Conservation (phyloP, 92 coral and sea anemone genomes). For the Parazoanthus swiftii region DNA sequence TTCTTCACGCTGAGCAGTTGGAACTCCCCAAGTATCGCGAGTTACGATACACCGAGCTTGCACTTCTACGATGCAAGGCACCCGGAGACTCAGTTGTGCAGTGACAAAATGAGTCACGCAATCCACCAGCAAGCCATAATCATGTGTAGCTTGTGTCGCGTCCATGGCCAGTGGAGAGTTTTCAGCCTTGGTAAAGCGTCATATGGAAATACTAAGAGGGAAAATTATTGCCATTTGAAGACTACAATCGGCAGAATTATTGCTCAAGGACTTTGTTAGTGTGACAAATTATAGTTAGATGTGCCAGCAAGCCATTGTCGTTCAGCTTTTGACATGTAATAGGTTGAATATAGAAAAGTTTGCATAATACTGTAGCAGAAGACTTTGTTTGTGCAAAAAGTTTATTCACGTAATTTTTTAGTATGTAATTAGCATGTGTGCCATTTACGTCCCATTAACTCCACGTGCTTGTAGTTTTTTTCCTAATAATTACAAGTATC, state of each 20-base stretch:
- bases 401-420: too few species aligned
- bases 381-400: too few species aligned
- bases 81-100: conserved; percentile 48
- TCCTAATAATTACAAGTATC: too few species aligned
- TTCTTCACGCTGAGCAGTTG: conserved; percentile 36
- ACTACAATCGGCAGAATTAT: conserved; percentile 26
- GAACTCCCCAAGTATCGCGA: conserved; percentile 36
- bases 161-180: conserved; percentile 51
- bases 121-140: conserved; percentile 41
- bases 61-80: conserved; percentile 50
- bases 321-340: background rate
- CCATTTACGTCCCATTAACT: too few species aligned
- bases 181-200: conserved; percentile 47
- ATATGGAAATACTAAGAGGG: conserved; percentile 38
- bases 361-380: too few species aligned
- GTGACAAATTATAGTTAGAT: background rate
- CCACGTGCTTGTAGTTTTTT: too few species aligned
- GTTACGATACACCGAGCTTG: conserved; percentile 27
- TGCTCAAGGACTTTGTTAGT: conserved; percentile 33
- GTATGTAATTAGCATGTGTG: too few species aligned
- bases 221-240: conserved; percentile 7
- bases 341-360: too few species aligned
- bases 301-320: background rate
- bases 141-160: conserved; percentile 50
- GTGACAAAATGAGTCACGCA: conserved; percentile 37